A percentile compares a stretch with the other conserved stretches of the same genome.
These are phyloP conservation scores for Hirudo medicinalis DNA, from an alignment of 1,140 invertebrate genomes.

Conservation along the genomic window DNA sequence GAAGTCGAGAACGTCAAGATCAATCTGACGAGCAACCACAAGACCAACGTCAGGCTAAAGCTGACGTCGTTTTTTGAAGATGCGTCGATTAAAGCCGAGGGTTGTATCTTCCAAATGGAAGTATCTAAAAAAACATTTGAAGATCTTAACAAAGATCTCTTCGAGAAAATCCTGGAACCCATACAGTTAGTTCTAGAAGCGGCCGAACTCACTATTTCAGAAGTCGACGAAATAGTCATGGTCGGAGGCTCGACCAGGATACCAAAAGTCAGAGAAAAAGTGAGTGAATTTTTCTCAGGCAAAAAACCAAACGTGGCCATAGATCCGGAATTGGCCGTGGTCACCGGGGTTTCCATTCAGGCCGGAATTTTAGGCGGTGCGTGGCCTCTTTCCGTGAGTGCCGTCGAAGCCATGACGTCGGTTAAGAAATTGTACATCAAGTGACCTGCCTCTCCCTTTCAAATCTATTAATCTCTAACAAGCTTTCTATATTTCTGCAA, in stretches of 20 bases:
- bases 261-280: conserved; percentile 40
- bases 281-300: conserved; percentile 35
- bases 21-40: conserved; percentile 34
- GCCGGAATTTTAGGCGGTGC: conserved; percentile 46
- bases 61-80: conserved; percentile 31
- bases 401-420: conserved; percentile 40
- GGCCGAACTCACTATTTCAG: conserved; percentile 38
- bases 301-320: conserved; percentile 42
- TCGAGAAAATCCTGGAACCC: conserved; percentile 38
- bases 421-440: conserved; percentile 41
- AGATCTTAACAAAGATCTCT: conserved; percentile 41
- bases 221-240: conserved; percentile 44
- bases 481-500: too few species aligned
- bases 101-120: conserved; percentile 26
- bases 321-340: conserved; percentile 46
- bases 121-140: conserved; percentile 40
- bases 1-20: conserved; percentile 43
- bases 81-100: background rate
- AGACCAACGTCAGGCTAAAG: conserved; percentile 30
- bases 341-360: conserved; percentile 44
- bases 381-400: conserved; percentile 46
- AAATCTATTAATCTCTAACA: background rate
- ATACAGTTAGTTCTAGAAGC: conserved; percentile 59
- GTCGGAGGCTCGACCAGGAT: conserved; percentile 46
- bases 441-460: conserved; percentile 4